Evolutionary conservation across 2,888 invertebrate species (phyloP).

Genomic region (Andrena praecox): DNA sequence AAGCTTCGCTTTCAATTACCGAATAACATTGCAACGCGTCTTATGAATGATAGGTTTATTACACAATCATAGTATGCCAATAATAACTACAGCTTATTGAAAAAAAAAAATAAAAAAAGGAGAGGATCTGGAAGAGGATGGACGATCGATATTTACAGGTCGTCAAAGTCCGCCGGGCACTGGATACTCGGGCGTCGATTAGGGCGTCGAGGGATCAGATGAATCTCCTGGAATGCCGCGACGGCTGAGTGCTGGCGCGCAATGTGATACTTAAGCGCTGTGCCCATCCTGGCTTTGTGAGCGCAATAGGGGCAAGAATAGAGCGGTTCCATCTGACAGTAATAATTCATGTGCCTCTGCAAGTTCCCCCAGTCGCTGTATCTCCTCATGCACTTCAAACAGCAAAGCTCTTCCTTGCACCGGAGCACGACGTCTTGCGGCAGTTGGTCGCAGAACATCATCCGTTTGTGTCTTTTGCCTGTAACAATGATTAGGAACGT

Average conservation of each 20-base stretch:
- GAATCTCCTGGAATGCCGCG: constrained; percentile 5
- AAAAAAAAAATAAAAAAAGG: background rate
- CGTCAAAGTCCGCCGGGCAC: too few relatives aligned
- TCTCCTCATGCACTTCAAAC: constrained; percentile 74
- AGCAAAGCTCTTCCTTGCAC: constrained; percentile 75
- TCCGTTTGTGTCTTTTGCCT: constrained; percentile 40
- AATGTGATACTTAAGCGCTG: constrained; percentile 75
- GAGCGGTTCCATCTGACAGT: constrained; percentile 78
- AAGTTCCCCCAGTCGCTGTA: constrained; percentile 79
- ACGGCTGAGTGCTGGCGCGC: constrained; percentile 69
- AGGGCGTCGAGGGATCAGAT: too few relatives aligned
- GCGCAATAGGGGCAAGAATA: constrained; percentile 76
- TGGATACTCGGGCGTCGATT: too few relatives aligned
- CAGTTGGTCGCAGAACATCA: constrained; percentile 76
- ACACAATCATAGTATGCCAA: background rate
- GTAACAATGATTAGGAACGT: constrained; percentile 67
- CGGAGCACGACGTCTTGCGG: constrained; percentile 73
- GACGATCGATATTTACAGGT: constrained; percentile 2
- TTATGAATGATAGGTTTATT: constrained; percentile 45
- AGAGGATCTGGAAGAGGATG: background rate
- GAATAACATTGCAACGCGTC: too few relatives aligned
- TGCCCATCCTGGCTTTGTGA: constrained; percentile 74
- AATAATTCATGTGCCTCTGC: constrained; percentile 79
- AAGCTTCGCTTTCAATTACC: too few relatives aligned
- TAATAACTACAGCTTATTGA: constrained; percentile 17